Evolutionary conservation across 1,140 invertebrate species (phyloP), one percentile per base, ranked within the genome.

Genomic region (Caerostris darwini): DNA sequence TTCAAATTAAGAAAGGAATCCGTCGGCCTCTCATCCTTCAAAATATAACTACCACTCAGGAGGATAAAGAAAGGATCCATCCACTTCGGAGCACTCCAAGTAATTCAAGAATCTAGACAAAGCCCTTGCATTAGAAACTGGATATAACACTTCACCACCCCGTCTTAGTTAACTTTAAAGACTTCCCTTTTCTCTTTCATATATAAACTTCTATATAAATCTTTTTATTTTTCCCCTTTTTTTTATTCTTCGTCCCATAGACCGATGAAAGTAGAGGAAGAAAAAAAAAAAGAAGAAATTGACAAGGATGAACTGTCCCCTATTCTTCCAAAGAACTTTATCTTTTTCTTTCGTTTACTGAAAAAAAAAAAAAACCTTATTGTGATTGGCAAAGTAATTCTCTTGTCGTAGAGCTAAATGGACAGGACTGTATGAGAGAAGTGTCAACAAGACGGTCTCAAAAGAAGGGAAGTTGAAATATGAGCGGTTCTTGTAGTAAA

Each of bases 81-180:
- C 81, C 81, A 50, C 34, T 34, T 59, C 61, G 17, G 50, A 6
- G 17, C 64, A 86, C 91, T 93, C 64, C 82, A 93, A 93, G 91
- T 93, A 93, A 93, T 93, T 93, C 91, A 93, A 93, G 91, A 93
- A 86, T 87, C 82, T 86, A 93, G 91, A 93, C 91, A 93, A 93
- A 93, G 91, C 91, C 83, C 91, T 87, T 93, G 83, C 91, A 93
- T 93, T 93, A 93, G 91, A 93, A 93, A 93, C 91, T 93, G 91
- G 91, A 93, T 93, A 86, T 93, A 93, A 93, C 91, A 93, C 91
- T 93, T 93, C 91, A 93, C 82, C 91, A 54, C 54, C 81, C 91
- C n/a, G 91, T 87, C 91, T 93, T 93, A 93, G 91, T 93, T 93
- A 93, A 93, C 91, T 93, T 93, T 93, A 93, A 93, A 93, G 91